These are phyloP conservation scores for Euura saliciscinereae DNA, from an alignment of 1,140 invertebrate species.

Conservation along the genomic window DNA sequence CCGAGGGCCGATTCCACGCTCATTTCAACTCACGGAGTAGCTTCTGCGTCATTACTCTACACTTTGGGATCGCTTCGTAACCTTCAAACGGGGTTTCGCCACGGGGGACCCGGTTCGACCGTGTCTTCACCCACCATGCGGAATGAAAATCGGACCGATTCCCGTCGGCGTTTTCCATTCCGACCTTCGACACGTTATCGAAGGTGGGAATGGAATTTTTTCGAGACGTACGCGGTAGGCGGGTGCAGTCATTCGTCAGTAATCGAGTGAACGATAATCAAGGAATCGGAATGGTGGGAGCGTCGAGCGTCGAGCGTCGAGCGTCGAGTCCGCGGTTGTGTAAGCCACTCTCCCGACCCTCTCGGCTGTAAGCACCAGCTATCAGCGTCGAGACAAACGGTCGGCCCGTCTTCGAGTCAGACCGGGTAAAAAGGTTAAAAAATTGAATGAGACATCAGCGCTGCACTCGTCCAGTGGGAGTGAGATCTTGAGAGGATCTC, in stretches of 20 bases:
- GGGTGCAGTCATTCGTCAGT: too few relatives aligned
- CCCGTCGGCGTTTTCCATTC: too few relatives aligned
- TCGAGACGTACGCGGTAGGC: too few relatives aligned
- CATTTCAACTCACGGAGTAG: conserved; percentile 32
- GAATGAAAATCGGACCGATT: too few relatives aligned
- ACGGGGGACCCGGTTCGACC: neutral
- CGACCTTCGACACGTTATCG: too few relatives aligned
- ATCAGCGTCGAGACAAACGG: neutral
- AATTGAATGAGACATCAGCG: neutral
- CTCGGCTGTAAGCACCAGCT: neutral
- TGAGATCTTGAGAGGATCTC: neutral
- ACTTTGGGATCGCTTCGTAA: neutral
- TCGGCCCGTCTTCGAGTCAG: neutral
- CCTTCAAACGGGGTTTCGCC: neutral
- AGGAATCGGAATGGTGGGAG: neutral
- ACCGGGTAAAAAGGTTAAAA: neutral
- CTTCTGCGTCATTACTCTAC: conserved; percentile 54
- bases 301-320: too few relatives aligned
- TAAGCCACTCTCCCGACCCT: neutral
- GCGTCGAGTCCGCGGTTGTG: too few relatives aligned
- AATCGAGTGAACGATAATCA: neutral
- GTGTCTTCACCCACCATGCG: too few relatives aligned
- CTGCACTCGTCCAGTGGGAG: neutral
- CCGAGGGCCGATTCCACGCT: neutral
- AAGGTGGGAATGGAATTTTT: too few relatives aligned